Base-by-base conservation (phyloP, 2,113 vertebrate genomes). In the Percopsis transmontana region DNA sequence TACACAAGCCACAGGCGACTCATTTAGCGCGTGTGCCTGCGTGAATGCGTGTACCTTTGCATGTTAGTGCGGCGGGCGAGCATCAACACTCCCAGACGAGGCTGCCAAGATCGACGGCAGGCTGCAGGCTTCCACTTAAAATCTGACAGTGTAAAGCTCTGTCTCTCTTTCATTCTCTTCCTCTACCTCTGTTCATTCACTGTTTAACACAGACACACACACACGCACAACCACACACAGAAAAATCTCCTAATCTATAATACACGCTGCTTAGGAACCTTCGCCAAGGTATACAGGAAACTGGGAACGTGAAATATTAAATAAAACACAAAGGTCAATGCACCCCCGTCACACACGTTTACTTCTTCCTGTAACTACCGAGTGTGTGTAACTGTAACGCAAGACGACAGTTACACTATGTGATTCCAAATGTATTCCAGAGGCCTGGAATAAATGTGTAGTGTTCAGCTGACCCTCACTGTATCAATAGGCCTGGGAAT, bases 1-100 rank as follows among this genome's bases (percentile, higher is more conserved):
- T 57, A 83, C 81, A 85, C 19, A 50, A 81, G 75, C 77, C 82
- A 77, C 79, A 82, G 82, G 72, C 77, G 62, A 72, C 39, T 15
- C 33, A 38, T 62, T 60, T 27, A 42, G 48, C 33, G 56, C 24
- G 76, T 47, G 52, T 66, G 63, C 55, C 53, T 51, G 58, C 56
- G 65, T 57, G 76, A 70, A 70, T 66, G 76, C 66, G 70, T 59
- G 20, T 52, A 7, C 21, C 11, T 54, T 19, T 54, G 23, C 21
- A 20, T 27, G 3, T 54, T 12, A 12, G 38, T 50, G 58, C n/a
- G 48, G 38, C 50, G 57, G 72, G 51, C 64, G 73, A 68, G 83
- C 57, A 73, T 71, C 51, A 77, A 81, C 73, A 74, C 74, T 67
- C 19, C 39, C 40, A 76, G 60, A 57, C 52, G 7, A 24, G 45